Conservation (phyloP, 2,888 invertebrate species). For the Dorcus hopei region DNA sequence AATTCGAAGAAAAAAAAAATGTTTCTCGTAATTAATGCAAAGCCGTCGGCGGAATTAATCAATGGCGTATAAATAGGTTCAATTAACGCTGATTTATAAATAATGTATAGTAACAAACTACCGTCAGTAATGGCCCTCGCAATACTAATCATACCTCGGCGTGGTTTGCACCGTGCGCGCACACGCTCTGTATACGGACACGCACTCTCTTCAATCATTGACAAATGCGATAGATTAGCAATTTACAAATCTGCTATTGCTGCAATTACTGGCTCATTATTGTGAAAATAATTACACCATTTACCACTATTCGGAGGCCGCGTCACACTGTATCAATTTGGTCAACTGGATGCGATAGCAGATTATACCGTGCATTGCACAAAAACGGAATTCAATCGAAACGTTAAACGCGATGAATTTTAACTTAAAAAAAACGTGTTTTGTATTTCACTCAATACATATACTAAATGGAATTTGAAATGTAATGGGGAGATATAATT, state of each 20-base stretch:
- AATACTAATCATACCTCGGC: conserved; percentile 23
- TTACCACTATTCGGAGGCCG: conserved; percentile 25
- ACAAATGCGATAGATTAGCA: conserved; percentile 51
- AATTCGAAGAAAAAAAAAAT: not conserved
- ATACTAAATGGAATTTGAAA: too few relatives aligned
- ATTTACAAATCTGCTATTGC: conserved; percentile 52
- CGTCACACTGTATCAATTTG: conserved; percentile 19
- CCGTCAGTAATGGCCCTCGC: conserved; percentile 9
- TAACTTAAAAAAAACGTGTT: too few relatives aligned
- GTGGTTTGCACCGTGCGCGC: conserved; percentile 5
- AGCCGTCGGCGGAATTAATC: conserved; percentile 5
- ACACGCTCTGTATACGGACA: conserved; percentile 11
- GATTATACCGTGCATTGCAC: not conserved
- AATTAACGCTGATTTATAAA: conserved; percentile 30
- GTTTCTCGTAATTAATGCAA: not conserved
- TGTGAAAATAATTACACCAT: conserved; percentile 49
- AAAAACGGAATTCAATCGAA: conserved; percentile 15
- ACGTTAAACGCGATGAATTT: not conserved
- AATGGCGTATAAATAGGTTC: conserved; percentile 31
- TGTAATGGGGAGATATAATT: too few relatives aligned
- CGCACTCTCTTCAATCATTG: conserved; percentile 39
- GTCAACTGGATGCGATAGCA: conserved; percentile 14
- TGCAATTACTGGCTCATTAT: conserved; percentile 52
- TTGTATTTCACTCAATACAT: too few relatives aligned
- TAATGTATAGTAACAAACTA: conserved; percentile 19